phyloP scores from a whole-genome alignment of 2,113 vertebrate species.

The Erythrocercus mccallii region DNA sequence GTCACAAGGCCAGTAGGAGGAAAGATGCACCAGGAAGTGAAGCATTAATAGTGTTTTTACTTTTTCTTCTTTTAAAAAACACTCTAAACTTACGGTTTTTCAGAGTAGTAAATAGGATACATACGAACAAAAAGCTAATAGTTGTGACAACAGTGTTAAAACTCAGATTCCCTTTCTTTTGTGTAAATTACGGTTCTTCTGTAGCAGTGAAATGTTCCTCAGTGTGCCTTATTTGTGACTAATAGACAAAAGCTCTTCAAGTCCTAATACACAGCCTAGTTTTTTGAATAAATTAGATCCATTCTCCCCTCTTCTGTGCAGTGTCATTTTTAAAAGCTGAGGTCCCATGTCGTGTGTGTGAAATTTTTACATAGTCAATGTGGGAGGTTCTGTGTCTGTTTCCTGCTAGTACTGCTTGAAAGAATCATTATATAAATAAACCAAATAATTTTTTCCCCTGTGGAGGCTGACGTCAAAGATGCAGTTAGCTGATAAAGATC shows the following conservation, averaged over 20 bases:
- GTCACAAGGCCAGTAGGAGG: background rate
- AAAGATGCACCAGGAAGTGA: background rate
- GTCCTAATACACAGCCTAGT: background rate
- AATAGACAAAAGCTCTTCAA: background rate
- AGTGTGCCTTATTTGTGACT: background rate
- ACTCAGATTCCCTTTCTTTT: background rate
- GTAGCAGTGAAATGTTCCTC: rapidly evolving
- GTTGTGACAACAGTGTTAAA: background rate
- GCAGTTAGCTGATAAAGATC: background rate
- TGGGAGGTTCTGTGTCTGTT: background rate
- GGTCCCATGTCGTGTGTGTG: background rate
- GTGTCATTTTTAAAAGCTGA: background rate
- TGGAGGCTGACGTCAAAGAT: background rate
- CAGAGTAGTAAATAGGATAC: background rate
- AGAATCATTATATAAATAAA: background rate
- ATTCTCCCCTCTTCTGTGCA: background rate
- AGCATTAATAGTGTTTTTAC: background rate
- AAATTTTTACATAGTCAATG: rapidly evolving
- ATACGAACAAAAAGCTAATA: background rate
- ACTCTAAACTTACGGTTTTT: rapidly evolving
- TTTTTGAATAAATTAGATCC: background rate
- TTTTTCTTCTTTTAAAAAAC: background rate
- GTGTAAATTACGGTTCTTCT: background rate
- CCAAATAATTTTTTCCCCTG: background rate
- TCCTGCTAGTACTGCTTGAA: background rate